Evolutionary conservation across 2,888 invertebrate genomes (phyloP), one percentile per base, ranked within the genome.

Genomic region (Drosophila silvestris): DNA sequence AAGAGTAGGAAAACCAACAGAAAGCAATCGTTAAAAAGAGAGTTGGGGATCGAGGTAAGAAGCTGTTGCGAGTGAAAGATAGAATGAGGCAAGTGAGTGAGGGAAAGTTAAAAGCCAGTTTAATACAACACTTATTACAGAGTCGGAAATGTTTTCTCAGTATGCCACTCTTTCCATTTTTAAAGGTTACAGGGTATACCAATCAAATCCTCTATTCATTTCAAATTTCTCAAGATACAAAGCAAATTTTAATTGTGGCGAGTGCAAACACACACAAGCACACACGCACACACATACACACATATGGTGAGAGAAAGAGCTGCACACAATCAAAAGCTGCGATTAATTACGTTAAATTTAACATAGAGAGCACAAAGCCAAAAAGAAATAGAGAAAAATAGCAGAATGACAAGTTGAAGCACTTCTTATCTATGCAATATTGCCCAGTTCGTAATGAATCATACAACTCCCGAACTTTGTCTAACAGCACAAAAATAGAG

Each of bases 361-460:
- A 78, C 70, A 64, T n/a, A 35, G 12, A 51, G 58, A 5, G 14
- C 22, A 68, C 28, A 14, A 14, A 33, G 10, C 39, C 14, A n/a
- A 26, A 47, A 47, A 37, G 10, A 28, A 9, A 19, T n/a, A 44
- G 14, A 57, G 58, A 51, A 64, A 69, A 61, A 60, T 54, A 56
- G 37, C 53, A 59, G 60, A 56, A 28, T 64, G 41, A 28, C 72
- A 61, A 56, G 39, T 51, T 50, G 53, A 62, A 79, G 41, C 37
- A 82, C 77, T 72, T 90, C 85, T 90, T 85, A 85, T 85, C 85
- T 88, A 70, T 63, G 77, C 76, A 74, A 83, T 61, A 89, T 67
- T 70, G 77, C 52, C 57, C 60, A 51, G 51, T 39, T 26, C 33
- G 35, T 54, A 57, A 63, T 81, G 81, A 81, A 61, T 81, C 81